phyloP scores from a whole-genome alignment of 2,797 vertebrate species.

The Poecilia gillii region DNA sequence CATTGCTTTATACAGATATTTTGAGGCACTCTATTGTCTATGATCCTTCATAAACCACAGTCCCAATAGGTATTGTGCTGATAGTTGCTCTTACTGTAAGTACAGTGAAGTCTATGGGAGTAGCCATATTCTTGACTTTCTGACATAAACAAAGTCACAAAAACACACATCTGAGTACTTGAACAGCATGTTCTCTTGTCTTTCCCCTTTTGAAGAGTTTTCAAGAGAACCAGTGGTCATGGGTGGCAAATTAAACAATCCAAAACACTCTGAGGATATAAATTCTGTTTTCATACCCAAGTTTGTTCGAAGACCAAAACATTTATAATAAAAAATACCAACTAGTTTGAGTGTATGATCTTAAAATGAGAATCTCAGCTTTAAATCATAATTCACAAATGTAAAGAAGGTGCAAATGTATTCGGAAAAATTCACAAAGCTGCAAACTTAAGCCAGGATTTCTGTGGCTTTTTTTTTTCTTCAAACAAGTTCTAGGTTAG shows the following conservation, averaged over 20 bases:
- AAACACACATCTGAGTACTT: neutral
- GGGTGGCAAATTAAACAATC: neutral
- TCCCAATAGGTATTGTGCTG: neutral
- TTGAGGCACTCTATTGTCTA: neutral
- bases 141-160: neutral
- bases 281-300: neutral
- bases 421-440: neutral
- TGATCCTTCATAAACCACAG: neutral
- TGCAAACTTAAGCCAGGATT: neutral
- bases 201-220: neutral
- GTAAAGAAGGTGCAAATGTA: neutral
- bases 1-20: neutral
- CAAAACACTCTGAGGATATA: neutral
- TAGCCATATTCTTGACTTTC: neutral
- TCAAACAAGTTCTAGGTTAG: neutral
- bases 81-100: neutral
- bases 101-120: neutral
- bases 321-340: neutral
- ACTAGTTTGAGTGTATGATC: neutral
- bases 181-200: neutral
- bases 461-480: neutral
- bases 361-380: neutral
- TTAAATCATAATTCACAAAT: neutral
- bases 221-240: neutral
- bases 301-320: neutral